phyloP scores from a whole-genome alignment of 2,797 vertebrate genomes.

The Petrocephalus sullivani region DNA sequence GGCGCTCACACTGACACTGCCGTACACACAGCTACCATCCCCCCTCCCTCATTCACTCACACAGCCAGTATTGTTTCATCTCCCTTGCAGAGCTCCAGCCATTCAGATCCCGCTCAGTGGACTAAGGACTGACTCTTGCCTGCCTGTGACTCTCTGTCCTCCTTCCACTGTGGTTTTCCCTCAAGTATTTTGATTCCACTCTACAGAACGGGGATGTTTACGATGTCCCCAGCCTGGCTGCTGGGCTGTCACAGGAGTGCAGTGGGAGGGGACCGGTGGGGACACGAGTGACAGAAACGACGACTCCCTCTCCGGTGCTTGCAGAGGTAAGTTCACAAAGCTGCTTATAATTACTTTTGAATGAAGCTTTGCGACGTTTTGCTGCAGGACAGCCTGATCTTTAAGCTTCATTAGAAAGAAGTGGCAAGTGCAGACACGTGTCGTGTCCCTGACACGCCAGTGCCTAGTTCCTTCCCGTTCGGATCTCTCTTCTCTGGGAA shows the following conservation, averaged over 20 bases:
- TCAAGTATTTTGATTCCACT: background rate
- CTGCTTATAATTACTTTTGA: background rate
- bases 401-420: background rate
- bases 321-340: conserved; percentile 3
- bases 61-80: conserved; percentile 2
- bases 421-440: background rate
- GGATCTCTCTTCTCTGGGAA: background rate
- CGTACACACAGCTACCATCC: background rate
- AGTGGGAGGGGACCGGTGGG: background rate
- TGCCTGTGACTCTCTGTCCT: background rate
- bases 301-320: background rate
- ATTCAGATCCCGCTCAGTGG: background rate
- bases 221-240: background rate
- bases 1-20: background rate
- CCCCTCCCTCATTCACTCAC: background rate
- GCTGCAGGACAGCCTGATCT: background rate
- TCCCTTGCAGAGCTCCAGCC: background rate
- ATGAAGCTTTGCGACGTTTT: background rate
- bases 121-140: background rate
- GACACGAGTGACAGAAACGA: background rate
- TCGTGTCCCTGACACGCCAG: background rate
- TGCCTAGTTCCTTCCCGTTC: background rate
- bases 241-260: background rate
- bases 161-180: background rate
- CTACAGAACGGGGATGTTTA: background rate